These are phyloP conservation scores for Telmatochromis sp. DNA, from an alignment of 2,113 vertebrate genomes.

Conservation along the genomic window DNA sequence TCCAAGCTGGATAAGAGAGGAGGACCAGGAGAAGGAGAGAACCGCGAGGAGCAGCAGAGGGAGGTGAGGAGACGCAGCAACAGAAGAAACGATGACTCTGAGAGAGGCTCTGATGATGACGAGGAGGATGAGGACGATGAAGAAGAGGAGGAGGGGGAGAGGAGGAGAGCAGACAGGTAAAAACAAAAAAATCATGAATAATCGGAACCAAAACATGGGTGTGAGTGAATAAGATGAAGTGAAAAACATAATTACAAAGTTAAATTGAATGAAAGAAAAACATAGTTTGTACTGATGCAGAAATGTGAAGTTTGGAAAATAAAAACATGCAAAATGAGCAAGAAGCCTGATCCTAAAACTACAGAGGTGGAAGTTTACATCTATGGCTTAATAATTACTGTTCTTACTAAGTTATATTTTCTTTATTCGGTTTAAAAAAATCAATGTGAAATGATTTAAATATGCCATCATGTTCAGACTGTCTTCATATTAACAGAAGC, in stretches of 20 bases:
- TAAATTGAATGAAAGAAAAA: background rate
- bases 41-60: conserved; percentile 66
- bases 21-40: conserved; percentile 73
- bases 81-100: conserved; percentile 83
- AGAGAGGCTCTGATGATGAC: conserved; percentile 87
- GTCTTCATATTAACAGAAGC: background rate
- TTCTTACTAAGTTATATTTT: background rate
- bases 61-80: conserved; percentile 64
- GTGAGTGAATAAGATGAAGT: background rate
- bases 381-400: background rate
- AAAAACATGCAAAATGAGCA: background rate
- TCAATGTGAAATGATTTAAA: background rate
- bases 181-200: background rate
- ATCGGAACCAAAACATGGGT: background rate
- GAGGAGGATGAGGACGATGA: conserved; percentile 75
- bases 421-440: background rate
- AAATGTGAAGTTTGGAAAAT: background rate
- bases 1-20: conserved; percentile 59
- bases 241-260: background rate
- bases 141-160: conserved; percentile 72
- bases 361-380: background rate
- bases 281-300: accelerated
- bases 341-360: background rate
- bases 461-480: background rate
- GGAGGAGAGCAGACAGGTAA: conserved; percentile 62